Conservation (phyloP, 2,113 vertebrate genomes). For the Corydoras maculifer region DNA sequence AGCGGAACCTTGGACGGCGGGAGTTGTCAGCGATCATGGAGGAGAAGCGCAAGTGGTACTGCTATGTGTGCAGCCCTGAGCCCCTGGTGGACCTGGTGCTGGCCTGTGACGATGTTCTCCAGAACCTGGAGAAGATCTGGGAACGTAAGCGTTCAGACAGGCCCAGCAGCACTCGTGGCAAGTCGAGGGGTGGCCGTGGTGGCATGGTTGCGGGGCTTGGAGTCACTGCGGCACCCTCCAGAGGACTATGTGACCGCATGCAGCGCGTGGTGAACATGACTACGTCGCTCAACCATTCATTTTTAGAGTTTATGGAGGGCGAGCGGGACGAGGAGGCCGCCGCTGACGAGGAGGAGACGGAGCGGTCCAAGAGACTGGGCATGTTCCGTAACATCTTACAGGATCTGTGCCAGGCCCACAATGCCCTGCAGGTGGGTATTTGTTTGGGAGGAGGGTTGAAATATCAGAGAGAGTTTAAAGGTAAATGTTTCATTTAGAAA, state of each 20-base stretch:
- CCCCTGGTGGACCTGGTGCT: slow-evolving; percentile 87
- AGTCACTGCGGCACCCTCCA: slow-evolving; percentile 2
- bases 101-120: slow-evolving; percentile 85
- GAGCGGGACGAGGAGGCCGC: slow-evolving; percentile 24
- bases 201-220: neutral
- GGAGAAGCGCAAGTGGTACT: slow-evolving; percentile 93
- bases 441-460: too few species aligned
- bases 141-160: slow-evolving; percentile 25
- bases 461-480: too few species aligned
- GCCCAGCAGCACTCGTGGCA: slow-evolving; percentile 14
- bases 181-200: slow-evolving; percentile 11
- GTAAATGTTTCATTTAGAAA: too few species aligned
- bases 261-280: slow-evolving; percentile 44
- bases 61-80: slow-evolving; percentile 91
- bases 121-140: slow-evolving; percentile 78
- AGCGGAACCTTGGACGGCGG: slow-evolving; percentile 89
- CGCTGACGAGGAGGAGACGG: slow-evolving; percentile 26
- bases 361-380: slow-evolving; percentile 26
- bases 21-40: slow-evolving; percentile 88
- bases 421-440: slow-evolving; percentile 31
- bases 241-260: slow-evolving; percentile 32
- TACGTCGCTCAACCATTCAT: slow-evolving; percentile 38
- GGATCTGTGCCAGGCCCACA: slow-evolving; percentile 39
- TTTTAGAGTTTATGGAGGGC: slow-evolving; percentile 33
- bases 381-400: slow-evolving; percentile 37